phyloP scores from a whole-genome alignment of 2,113 vertebrate genomes.

The Phrynocephalus versicolor region DNA sequence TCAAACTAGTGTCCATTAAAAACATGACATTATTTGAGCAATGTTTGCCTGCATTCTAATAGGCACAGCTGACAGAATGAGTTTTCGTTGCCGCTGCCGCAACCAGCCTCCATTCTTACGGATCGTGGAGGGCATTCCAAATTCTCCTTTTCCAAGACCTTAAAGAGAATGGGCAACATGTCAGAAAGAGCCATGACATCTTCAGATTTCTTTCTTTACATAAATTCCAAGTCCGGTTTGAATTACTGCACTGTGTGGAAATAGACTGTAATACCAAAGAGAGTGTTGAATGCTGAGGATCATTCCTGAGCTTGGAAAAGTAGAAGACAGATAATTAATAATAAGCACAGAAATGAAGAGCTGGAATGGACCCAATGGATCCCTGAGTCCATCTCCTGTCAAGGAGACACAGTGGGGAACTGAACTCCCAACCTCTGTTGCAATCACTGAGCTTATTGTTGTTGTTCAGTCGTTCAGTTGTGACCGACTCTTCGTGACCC shows the following conservation, averaged over 20 bases:
- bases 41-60: slow-evolving; percentile 15
- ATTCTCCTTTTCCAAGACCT: background rate
- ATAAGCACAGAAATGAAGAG: too few relatives aligned
- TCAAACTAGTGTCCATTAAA: slow-evolving; percentile 22
- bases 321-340: too few relatives aligned
- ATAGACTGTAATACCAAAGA: too few relatives aligned
- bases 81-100: background rate
- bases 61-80: background rate
- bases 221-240: background rate
- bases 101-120: background rate
- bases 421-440: too few relatives aligned
- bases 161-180: background rate
- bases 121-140: background rate
- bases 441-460: too few relatives aligned
- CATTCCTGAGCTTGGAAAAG: too few relatives aligned
- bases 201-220: background rate
- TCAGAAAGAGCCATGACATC: background rate
- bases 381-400: too few relatives aligned
- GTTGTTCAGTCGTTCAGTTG: too few relatives aligned
- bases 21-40: slow-evolving; percentile 23
- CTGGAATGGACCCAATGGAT: too few relatives aligned
- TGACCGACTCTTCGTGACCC: too few relatives aligned
- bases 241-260: background rate
- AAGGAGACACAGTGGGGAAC: too few relatives aligned
- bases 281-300: too few relatives aligned